A percentile compares a stretch with the other conserved stretches of the same genome.
Evolutionary conservation across 2,888 invertebrate genomes (phyloP).

Genomic region (Netelia fuscicornis): DNA sequence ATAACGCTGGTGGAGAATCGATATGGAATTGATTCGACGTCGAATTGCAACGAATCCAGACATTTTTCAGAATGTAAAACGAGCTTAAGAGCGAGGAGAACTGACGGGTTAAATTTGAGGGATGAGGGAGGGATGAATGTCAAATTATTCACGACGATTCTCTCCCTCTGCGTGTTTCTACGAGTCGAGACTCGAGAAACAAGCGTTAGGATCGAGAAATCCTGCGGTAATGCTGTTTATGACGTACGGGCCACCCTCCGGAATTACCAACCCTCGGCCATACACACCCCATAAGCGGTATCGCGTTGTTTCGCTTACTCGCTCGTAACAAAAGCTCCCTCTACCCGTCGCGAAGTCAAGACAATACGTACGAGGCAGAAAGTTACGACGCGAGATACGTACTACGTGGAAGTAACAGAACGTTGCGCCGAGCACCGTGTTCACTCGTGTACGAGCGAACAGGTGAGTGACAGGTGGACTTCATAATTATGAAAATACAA

Average conservation of each 20-base stretch:
- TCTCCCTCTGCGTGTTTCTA: not conserved
- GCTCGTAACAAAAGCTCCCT: conserved; percentile 8
- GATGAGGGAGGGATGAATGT: not conserved
- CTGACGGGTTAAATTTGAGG: no score
- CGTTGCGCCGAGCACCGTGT: no score
- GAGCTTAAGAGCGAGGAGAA: no score
- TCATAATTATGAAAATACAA: not conserved
- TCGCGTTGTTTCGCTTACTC: not conserved
- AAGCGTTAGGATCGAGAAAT: conserved; percentile 9
- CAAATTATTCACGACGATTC: not conserved
- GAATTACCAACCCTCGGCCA: not conserved
- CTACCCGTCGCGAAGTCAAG: conserved; percentile 27
- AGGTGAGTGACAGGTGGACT: not conserved
- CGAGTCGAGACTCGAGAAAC: not conserved
- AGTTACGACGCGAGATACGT: no score
- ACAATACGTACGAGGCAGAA: not conserved
- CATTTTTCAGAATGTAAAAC: no score
- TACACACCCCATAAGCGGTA: not conserved
- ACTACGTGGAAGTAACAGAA: no score
- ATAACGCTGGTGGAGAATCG: no score
- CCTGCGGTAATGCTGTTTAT: conserved; percentile 2
- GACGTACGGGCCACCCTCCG: not conserved
- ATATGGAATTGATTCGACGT: no score
- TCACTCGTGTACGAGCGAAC: not conserved
- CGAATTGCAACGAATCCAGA: no score